phyloP scores from a whole-genome alignment of 1,140 invertebrate species.

The Sminthurinus signatus region DNA sequence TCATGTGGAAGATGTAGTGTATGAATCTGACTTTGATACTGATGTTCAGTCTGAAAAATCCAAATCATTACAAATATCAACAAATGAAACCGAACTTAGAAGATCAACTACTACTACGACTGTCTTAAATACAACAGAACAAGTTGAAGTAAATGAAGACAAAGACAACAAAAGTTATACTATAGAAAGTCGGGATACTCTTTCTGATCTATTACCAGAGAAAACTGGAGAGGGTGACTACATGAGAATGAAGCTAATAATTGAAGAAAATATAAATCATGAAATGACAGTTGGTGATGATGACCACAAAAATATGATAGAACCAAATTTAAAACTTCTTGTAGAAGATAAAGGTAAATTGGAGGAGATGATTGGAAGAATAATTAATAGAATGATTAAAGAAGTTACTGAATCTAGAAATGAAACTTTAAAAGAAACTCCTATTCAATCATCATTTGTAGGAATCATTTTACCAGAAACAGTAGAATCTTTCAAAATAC shows the following conservation, averaged over 20 bases:
- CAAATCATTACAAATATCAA: neutral
- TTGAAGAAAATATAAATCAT: neutral
- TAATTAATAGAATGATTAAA: neutral
- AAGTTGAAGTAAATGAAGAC: no score
- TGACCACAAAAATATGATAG: neutral
- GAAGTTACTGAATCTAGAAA: neutral
- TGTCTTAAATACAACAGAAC: no score
- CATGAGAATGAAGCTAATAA: neutral
- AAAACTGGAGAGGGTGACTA: neutral
- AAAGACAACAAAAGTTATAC: no score
- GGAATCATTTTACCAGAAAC: no score
- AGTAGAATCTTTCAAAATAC: no score
- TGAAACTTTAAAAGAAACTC: neutral
- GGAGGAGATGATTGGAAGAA: neutral
- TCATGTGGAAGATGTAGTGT: constrained; percentile 7
- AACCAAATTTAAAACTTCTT: neutral
- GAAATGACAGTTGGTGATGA: neutral
- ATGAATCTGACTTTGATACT: constrained; percentile 9
- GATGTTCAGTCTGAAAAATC: neutral
- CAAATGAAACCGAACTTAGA: neutral
- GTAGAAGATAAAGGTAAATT: neutral
- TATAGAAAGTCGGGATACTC: no score
- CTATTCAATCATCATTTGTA: no score
- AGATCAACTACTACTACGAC: no score
- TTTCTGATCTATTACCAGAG: no score